Percentiles rank a stretch among this genome's conserved stretches.
Conservation (phyloP, 2,797 vertebrate genomes). For the Sebastes diaconus region DNA sequence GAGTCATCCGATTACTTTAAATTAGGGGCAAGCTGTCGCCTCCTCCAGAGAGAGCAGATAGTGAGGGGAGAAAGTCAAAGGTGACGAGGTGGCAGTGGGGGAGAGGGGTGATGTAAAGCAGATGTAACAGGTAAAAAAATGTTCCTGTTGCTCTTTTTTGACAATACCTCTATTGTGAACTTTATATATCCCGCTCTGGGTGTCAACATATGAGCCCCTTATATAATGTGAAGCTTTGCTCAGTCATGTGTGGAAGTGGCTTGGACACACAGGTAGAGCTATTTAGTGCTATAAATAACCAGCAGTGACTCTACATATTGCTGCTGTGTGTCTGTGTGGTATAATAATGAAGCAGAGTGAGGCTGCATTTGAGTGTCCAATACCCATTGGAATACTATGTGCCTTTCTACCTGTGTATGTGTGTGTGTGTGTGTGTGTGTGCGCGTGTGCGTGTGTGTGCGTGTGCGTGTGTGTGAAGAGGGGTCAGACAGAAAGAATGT, state of each 20-base stretch:
- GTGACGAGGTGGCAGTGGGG: slow-evolving; percentile 22
- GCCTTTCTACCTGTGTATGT: background rate
- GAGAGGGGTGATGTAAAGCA: background rate
- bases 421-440: background rate
- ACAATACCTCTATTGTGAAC: background rate
- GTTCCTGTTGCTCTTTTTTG: background rate
- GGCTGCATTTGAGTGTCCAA: background rate
- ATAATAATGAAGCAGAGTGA: background rate
- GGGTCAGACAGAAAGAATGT: slow-evolving; percentile 62
- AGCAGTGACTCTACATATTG: slow-evolving; percentile 9
- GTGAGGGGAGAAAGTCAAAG: slow-evolving; percentile 70
- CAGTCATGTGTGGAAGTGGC: slow-evolving; percentile 22
- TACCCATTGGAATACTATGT: slow-evolving; percentile 23
- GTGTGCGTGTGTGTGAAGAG: background rate
- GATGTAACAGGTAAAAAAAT: background rate
- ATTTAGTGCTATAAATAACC: background rate
- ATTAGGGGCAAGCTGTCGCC: slow-evolving; percentile 74
- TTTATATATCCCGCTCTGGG: background rate
- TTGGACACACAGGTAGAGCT: slow-evolving; percentile 13
- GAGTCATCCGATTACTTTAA: slow-evolving; percentile 80
- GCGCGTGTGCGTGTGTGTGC: background rate
- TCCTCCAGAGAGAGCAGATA: slow-evolving; percentile 30
- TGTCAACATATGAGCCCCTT: background rate
- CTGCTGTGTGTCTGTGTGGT: background rate
- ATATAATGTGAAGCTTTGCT: background rate